Conservation (phyloP, 2,797 vertebrate species). For the Craterocephalus amniculus region DNA sequence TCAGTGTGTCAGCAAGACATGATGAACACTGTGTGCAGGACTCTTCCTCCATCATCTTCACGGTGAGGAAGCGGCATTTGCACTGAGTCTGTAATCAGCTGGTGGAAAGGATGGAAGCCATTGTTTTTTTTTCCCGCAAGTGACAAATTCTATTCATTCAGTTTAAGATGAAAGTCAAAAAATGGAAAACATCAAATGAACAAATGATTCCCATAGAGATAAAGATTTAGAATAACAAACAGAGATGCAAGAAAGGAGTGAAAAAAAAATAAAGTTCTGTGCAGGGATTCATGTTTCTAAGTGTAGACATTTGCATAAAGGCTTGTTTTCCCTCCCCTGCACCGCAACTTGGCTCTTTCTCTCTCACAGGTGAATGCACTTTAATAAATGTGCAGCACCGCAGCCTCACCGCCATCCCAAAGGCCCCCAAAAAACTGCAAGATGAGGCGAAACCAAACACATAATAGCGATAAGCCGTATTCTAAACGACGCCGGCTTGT, state of each 20-base stretch:
- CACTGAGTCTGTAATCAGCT: constrained; percentile 53
- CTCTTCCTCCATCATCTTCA: constrained; percentile 26
- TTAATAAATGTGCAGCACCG: constrained; percentile 65
- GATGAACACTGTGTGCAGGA: constrained; percentile 52
- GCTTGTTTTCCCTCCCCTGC: constrained; percentile 3
- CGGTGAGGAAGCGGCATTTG: constrained; percentile 19
- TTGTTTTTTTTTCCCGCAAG: constrained; percentile 18
- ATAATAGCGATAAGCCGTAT: constrained; percentile 25
- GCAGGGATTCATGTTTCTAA: constrained; percentile 15
- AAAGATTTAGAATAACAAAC: constrained; percentile 37
- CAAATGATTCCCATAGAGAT: constrained; percentile 26
- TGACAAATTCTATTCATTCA: constrained; percentile 44
- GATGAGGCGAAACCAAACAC: constrained; percentile 36
- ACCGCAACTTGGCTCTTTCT: constrained; percentile 46
- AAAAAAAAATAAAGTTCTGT: constrained; percentile 1
- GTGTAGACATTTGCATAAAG: constrained; percentile 17
- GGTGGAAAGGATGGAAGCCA: constrained; percentile 30
- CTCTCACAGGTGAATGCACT: constrained; percentile 72
- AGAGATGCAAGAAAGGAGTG: constrained; percentile 8
- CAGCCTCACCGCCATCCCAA: constrained; percentile 43
- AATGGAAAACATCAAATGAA: constrained; percentile 43
- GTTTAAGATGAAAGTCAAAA: constrained; percentile 34
- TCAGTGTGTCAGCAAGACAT: constrained; percentile 63
- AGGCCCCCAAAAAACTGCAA: constrained; percentile 50
- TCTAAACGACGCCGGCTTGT: constrained; percentile 15